phyloP scores from a whole-genome alignment of 2,113 vertebrate genomes.

The Chlamydotis undulata region DNA sequence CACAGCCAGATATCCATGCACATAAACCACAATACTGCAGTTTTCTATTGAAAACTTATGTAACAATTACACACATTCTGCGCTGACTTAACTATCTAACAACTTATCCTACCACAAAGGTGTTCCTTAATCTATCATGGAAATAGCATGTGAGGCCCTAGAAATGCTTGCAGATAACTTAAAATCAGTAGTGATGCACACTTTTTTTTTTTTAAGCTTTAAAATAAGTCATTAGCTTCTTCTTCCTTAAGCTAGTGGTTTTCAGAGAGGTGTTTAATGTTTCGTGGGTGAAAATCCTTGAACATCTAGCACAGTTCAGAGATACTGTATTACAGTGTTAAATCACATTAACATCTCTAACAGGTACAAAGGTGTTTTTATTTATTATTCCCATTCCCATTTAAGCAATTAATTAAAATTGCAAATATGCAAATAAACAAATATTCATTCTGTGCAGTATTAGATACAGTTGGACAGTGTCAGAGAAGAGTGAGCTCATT shows the following conservation, averaged over 20 bases:
- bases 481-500: neutral
- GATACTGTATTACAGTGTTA: neutral
- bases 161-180: neutral
- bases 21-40: neutral
- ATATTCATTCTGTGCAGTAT: neutral
- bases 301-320: neutral
- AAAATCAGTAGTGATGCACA: neutral
- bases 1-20: neutral
- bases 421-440: neutral
- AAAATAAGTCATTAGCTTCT: neutral
- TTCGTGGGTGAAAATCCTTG: neutral
- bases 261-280: neutral
- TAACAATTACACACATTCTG: neutral
- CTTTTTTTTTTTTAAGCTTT: neutral
- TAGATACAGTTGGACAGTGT: neutral
- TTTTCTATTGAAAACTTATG: neutral
- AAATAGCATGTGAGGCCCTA: neutral
- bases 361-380: neutral
- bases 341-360: neutral
- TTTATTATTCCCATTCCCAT: neutral
- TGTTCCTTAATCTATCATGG: neutral
- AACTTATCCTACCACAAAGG: neutral
- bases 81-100: neutral
- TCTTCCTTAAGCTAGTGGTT: neutral
- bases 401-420: neutral